These are phyloP conservation scores for Orycteropus afer DNA, from an alignment of 2,113 vertebrate genomes.

Conservation along the genomic window DNA sequence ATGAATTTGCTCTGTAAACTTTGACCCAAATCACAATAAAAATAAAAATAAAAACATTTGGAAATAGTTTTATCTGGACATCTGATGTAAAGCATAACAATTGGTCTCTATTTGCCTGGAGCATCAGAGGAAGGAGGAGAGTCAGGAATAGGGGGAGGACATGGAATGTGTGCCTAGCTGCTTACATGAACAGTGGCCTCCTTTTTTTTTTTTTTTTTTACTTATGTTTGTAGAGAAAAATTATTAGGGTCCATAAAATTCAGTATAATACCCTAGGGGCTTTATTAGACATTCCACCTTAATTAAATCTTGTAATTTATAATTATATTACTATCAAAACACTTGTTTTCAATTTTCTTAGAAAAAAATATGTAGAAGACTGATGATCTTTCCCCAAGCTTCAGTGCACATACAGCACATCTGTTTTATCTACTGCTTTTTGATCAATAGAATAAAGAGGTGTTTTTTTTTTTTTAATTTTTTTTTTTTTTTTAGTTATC, in stretches of 20 bases:
- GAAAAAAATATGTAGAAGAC: not conserved
- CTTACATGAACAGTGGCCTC: too few species aligned
- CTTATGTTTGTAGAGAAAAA: constrained; percentile 28
- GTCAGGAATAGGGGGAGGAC: too few species aligned
- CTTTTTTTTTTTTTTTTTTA: not conserved
- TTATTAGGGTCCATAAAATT: not conserved
- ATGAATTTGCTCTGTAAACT: too few species aligned
- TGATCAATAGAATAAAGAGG: not conserved
- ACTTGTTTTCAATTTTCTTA: constrained; percentile 18
- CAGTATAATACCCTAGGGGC: not conserved
- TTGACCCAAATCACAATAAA: too few species aligned
- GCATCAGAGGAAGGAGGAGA: too few species aligned
- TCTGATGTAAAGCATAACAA: too few species aligned
- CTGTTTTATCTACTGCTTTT: constrained; percentile 16
- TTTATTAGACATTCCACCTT: constrained; percentile 23
- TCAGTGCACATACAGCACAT: not conserved
- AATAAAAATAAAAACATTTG: too few species aligned
- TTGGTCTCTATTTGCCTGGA: too few species aligned
- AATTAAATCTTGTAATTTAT: constrained; percentile 26
- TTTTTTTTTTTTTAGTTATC: not conserved
- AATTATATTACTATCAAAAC: constrained; percentile 11
- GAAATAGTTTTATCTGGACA: too few species aligned
- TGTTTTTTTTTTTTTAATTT: not conserved
- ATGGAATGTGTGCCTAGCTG: too few species aligned
- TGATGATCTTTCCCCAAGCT: constrained; percentile 9